Evolutionary conservation across 2,797 vertebrate species (phyloP).

Genomic region (Tinamus major): DNA sequence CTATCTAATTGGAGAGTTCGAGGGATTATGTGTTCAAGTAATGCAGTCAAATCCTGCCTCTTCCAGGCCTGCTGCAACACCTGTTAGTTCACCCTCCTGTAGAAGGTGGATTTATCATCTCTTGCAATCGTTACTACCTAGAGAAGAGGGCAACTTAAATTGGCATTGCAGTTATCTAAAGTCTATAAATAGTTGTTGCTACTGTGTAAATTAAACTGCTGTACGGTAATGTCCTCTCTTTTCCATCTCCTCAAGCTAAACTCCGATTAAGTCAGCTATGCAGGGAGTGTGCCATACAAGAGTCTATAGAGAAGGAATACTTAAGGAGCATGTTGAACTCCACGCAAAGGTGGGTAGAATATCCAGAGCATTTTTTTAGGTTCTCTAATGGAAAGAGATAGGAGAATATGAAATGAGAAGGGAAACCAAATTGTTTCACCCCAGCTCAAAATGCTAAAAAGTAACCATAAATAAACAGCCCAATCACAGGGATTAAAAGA

Average conservation of each 20-base stretch:
- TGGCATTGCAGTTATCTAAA: conserved; percentile 55
- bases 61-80: conserved; percentile 31
- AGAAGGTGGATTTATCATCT: conserved; percentile 45
- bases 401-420: not conserved
- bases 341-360: not conserved
- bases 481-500: not conserved
- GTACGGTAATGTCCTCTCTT: not conserved
- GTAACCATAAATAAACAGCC: not conserved
- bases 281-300: not conserved
- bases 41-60: conserved; percentile 49
- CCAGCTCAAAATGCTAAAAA: not conserved
- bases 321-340: not conserved
- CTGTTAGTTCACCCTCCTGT: conserved; percentile 58
- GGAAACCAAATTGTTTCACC: not conserved
- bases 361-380: not conserved
- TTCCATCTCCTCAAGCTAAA: conserved; percentile 4
- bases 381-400: not conserved
- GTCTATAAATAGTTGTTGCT: conserved; percentile 59
- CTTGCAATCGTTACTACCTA: conserved; percentile 12
- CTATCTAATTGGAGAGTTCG: conserved; percentile 11
- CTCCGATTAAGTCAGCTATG: not conserved
- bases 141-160: conserved; percentile 51
- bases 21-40: not conserved
- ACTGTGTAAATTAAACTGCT: conserved; percentile 45
- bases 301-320: not conserved